Percentiles rank a stretch among this genome's conserved stretches.
Conservation (phyloP, 2,113 vertebrate genomes). For the Gnathonemus longibarbis region DNA sequence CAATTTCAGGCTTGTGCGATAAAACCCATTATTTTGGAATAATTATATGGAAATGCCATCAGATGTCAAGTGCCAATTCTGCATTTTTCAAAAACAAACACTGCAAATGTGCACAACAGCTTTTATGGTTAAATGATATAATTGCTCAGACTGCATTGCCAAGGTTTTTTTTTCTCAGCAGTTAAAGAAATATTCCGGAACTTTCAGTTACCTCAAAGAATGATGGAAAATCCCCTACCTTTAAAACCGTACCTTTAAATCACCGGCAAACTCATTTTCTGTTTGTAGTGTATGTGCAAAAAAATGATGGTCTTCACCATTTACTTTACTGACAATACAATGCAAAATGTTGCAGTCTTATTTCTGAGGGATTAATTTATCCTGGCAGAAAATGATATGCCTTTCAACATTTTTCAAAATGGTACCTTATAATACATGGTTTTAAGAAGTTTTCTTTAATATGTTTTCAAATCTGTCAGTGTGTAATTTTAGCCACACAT, state of each 20-base stretch:
- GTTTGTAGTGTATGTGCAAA: background rate
- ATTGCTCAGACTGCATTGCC: background rate
- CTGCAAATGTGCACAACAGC: conserved; percentile 13
- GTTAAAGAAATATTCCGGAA: background rate
- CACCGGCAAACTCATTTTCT: background rate
- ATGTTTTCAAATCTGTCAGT: background rate
- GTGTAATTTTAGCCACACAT: background rate
- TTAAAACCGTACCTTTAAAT: background rate
- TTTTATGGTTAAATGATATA: conserved; percentile 14
- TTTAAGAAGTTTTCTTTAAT: background rate
- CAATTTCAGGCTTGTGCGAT: conserved; percentile 40
- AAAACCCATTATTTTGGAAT: conserved; percentile 44
- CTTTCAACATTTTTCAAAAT: background rate
- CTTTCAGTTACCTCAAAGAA: conserved; percentile 6
- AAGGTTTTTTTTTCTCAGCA: background rate
- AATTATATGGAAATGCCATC: conserved; percentile 41
- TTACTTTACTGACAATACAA: background rate
- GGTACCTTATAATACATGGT: background rate
- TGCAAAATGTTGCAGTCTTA: background rate
- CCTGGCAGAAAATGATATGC: background rate
- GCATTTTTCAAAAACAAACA: conserved; percentile 18
- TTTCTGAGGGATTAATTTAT: background rate
- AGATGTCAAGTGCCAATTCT: conserved; percentile 33
- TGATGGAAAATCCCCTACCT: background rate
- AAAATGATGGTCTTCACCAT: background rate